Conservation (phyloP, 2,113 vertebrate species). For the Scophthalmus maximus region DNA sequence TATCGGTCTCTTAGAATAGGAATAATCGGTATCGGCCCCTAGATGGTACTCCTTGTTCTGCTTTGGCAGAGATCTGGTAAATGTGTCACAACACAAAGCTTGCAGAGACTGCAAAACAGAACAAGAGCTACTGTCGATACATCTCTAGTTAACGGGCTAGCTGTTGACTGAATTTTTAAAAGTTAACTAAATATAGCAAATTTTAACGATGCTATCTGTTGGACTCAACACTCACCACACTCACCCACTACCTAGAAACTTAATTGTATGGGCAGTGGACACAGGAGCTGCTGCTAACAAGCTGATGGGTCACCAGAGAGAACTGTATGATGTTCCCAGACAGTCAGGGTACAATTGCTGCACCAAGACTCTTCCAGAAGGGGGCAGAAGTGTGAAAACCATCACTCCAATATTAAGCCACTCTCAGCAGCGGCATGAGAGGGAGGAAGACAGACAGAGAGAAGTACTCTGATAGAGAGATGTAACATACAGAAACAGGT, state of each 20-base stretch:
- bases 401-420: slow-evolving; percentile 27
- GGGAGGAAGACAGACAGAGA: slow-evolving; percentile 43
- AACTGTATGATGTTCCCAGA: neutral
- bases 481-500: slow-evolving; percentile 87
- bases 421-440: slow-evolving; percentile 15
- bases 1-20: too few species aligned
- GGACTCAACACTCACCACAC: neutral
- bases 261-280: neutral
- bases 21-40: too few species aligned
- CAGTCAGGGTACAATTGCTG: neutral
- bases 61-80: too few species aligned
- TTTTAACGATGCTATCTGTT: neutral
- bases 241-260: too few species aligned
- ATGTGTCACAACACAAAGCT: too few species aligned
- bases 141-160: too few species aligned
- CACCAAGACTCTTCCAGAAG: slow-evolving; percentile 16
- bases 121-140: too few species aligned
- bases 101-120: too few species aligned
- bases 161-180: too few species aligned
- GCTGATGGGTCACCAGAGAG: neutral
- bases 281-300: neutral
- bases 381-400: slow-evolving; percentile 45
- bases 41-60: too few species aligned
- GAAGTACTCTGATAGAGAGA: slow-evolving; percentile 70
- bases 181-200: neutral